Evolutionary conservation across 2,888 invertebrate genomes (phyloP), one percentile per base, ranked within the genome.

Genomic region (Torymus auratus): DNA sequence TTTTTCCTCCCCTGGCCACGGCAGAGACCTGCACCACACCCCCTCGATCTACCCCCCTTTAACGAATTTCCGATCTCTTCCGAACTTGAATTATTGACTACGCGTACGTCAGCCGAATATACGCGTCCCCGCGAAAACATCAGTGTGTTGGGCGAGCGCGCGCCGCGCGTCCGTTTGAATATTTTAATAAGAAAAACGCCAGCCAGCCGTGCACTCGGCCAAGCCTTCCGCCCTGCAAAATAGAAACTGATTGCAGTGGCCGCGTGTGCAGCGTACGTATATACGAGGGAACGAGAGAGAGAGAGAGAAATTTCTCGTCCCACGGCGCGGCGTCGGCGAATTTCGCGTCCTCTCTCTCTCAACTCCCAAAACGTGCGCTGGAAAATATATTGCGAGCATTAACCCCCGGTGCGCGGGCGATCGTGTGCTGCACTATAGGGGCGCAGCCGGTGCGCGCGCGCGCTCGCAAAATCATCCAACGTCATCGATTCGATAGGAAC

Each of bases 401-500:
- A 84, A 85, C 84, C 85, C 82, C 84, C 82, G 82, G 82, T 79
- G 4, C 15, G 74, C 17, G 17, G 0, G 73, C 53, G 71, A 65
- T n/a, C 56, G 62, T 60, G 10, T 28, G 28, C 28, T 28, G 28
- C 28, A 28, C 28, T 28, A 28, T 28, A 28, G 60, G 55, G 14
- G 23, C 53, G 12, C 60, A 13, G 17, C 15, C 50, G 14, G 13
- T 41, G 86, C n/a, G n/a, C n/a, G n/a, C n/a, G n/a, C 82, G 86
- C 84, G 86, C 86, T 71, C 85, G 87, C 86, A 87, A 88, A 88
- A 88, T 88, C 88, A 88, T 88, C 88, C 85, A 86, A 86, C 88
- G 88, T 88, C 88, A 88, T 88, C 88, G 88, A 88, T 88, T 88
- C 88, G 86, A 84, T 83, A 65, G 77, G 64, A 75, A 64, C 84